phyloP scores from a whole-genome alignment of 2,797 vertebrate genomes.

The Anguilla megastoma region DNA sequence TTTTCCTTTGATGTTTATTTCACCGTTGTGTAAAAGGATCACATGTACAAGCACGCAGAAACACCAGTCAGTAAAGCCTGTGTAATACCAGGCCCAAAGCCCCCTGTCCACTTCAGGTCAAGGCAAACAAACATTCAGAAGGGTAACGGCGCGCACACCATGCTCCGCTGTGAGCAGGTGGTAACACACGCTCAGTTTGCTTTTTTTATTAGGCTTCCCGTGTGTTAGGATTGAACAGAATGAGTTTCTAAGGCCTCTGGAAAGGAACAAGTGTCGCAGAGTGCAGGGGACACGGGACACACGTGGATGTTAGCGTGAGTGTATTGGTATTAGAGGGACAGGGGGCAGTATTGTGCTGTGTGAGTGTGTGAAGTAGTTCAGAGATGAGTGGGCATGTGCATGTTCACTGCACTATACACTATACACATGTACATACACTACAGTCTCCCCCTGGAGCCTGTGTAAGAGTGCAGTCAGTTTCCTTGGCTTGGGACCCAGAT shows the following conservation, averaged over 20 bases:
- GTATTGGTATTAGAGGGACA: not conserved
- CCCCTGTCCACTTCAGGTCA: constrained; percentile 27
- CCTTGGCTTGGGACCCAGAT: not conserved
- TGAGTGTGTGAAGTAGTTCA: not conserved
- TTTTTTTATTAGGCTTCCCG: not conserved
- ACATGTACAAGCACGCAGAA: not conserved
- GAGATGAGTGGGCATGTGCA: not conserved
- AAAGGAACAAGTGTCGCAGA: not conserved
- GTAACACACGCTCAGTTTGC: not conserved
- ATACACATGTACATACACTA: no score
- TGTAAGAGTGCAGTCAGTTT: not conserved
- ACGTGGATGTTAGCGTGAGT: no score
- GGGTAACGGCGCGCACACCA: not conserved
- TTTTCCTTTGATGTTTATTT: not conserved
- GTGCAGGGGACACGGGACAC: no score
- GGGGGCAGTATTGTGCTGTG: not conserved
- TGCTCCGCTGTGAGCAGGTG: constrained; percentile 16
- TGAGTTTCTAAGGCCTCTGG: not conserved
- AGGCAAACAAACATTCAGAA: constrained; percentile 27
- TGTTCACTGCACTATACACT: not conserved
- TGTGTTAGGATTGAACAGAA: constrained; percentile 3
- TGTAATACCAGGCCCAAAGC: constrained; percentile 10
- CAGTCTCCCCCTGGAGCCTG: not conserved
- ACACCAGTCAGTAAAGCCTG: constrained; percentile 1
- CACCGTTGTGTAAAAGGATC: not conserved